phyloP scores from a whole-genome alignment of 2,797 vertebrate species.

The Cryptoblepharus egeriae region DNA sequence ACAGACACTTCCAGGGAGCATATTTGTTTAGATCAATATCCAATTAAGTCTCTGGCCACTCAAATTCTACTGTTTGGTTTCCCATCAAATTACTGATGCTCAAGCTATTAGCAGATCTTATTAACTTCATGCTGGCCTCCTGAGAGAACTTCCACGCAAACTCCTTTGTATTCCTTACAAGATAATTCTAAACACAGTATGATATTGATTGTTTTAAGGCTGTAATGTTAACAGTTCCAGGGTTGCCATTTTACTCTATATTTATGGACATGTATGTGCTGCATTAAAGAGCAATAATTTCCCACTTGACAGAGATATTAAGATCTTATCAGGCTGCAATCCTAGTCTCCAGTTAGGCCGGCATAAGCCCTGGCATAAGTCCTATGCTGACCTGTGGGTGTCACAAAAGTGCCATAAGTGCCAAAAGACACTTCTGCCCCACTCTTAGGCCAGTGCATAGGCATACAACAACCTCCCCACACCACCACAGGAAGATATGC shows the following conservation, averaged over 20 bases:
- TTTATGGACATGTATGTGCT: constrained; percentile 21
- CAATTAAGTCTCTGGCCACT: constrained; percentile 69
- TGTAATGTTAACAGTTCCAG: constrained; percentile 60
- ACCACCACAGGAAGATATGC: too few relatives aligned
- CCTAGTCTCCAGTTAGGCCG: too few relatives aligned
- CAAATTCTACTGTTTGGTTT: constrained; percentile 59
- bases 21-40: constrained; percentile 77
- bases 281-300: constrained; percentile 40
- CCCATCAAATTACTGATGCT: constrained; percentile 65
- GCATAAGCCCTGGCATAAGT: too few relatives aligned
- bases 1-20: constrained; percentile 60
- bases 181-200: constrained; percentile 72
- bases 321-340: constrained; percentile 41
- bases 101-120: constrained; percentile 74
- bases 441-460: too few relatives aligned
- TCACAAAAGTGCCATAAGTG: too few relatives aligned
- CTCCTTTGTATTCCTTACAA: constrained; percentile 60
- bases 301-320: constrained; percentile 41
- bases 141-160: constrained; percentile 63
- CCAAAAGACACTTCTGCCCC: too few relatives aligned
- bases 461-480: too few relatives aligned
- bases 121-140: constrained; percentile 74
- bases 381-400: too few relatives aligned
- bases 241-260: constrained; percentile 35
- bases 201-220: constrained; percentile 67